phyloP scores from a whole-genome alignment of 1,140 invertebrate species.

The Philopotamus ludificatus region DNA sequence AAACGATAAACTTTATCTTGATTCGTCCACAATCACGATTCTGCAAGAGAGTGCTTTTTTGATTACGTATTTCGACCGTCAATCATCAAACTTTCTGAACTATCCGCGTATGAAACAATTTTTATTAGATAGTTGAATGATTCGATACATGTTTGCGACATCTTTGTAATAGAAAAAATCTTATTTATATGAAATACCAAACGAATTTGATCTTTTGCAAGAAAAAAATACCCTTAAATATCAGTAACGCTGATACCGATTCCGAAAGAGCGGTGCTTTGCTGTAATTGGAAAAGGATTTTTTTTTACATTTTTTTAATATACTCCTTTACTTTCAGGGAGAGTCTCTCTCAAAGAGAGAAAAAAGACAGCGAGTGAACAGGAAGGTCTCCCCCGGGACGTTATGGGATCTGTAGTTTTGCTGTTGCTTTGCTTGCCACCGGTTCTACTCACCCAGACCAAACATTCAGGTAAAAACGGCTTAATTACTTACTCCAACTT shows the following conservation, averaged over 20 bases:
- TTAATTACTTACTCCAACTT: conserved; percentile 9
- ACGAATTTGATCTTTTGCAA: no score
- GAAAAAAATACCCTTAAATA: neutral
- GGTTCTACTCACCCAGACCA: conserved; percentile 35
- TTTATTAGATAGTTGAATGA: no score
- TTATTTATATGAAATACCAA: no score
- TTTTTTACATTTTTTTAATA: conserved; percentile 12
- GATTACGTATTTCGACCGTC: no score
- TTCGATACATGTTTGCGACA: no score
- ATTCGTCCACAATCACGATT: no score
- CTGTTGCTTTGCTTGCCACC: conserved; percentile 36
- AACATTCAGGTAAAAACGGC: conserved; percentile 34
- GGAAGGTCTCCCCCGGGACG: conserved; percentile 18
- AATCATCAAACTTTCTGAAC: no score
- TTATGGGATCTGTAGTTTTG: conserved; percentile 35
- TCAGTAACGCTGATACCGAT: neutral
- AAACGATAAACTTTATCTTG: no score
- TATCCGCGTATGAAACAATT: no score
- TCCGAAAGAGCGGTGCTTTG: conserved; percentile 1
- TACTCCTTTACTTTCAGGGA: neutral
- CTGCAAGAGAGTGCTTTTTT: no score
- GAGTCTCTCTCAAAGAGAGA: neutral
- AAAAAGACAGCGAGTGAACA: neutral
- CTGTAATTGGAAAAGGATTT: neutral
- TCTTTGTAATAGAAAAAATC: no score